Base-by-base conservation (phyloP, 2,113 vertebrate genomes). In the Uria lomvia region DNA sequence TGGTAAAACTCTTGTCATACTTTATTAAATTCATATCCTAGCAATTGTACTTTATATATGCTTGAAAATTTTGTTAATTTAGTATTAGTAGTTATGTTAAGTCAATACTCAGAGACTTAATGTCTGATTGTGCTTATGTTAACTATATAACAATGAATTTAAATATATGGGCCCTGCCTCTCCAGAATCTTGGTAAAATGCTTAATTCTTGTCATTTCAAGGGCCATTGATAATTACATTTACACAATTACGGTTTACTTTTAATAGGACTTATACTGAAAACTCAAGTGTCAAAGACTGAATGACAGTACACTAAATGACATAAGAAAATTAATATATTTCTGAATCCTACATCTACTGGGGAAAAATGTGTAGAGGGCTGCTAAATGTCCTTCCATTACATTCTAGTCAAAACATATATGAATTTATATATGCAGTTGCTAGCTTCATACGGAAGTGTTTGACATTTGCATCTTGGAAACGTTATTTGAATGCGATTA, bases 381-480 rank as follows among this genome's bases (percentile, higher is more conserved):
- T 75, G 29, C n/a, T 84, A 53, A 87, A 94, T 56, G n/a, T 70
- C 76, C 62, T 94, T 15, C 27, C 63, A 24, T 91, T 90, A 42
- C 32, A 30, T 83, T 96, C 84, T 72, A 77, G 52, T 75, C 15
- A 92, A 94, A 97, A 86, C 67, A 67, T 36, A 74, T 53, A 43
- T 70, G 72, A 94, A 72, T 34, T 95, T 78, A 83, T 30, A 56
- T 68, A 90, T 8, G 22, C n/a, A 56, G 40, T 85, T 97, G 18
- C 50, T 94, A 94, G 63, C 26, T 94, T 98, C 26, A 15, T 55
- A 82, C 92, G 53, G 59, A 96, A 96, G 45, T 85, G 21, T 85
- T 96, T 97, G 80, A 96, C 79, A 94, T 94, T 96, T 97, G 47
- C 65, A 86, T 78, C 27, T 77, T 91, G 15, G 49, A 93, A 76